Evolutionary conservation across 30 jellyfish, hydroid and myxozoan species (phyloP).

Genomic region (Pelagia noctiluca): DNA sequence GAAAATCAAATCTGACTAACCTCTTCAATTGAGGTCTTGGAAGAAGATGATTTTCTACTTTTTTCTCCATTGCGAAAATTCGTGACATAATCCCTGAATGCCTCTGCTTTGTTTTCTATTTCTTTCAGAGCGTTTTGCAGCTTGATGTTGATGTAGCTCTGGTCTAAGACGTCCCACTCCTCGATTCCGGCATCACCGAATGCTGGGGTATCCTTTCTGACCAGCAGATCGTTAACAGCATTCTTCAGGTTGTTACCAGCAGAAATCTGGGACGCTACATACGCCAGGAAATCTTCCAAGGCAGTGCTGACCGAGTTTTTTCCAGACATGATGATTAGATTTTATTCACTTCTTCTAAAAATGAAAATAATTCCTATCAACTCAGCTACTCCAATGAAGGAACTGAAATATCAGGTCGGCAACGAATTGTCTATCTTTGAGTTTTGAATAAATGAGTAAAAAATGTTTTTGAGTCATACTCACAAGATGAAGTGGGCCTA

Average conservation of each 20-base stretch:
- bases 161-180: slow-evolving; percentile 72
- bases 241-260: slow-evolving; percentile 55
- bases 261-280: slow-evolving; percentile 50
- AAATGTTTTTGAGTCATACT: too few species aligned
- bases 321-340: slow-evolving; percentile 47
- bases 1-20: slow-evolving; percentile 34
- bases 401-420: too few species aligned
- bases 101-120: slow-evolving; percentile 38
- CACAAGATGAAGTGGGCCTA: too few species aligned
- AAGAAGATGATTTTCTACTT: slow-evolving; percentile 14
- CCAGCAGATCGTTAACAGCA: slow-evolving; percentile 60
- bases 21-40: slow-evolving; percentile 61
- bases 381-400: too few species aligned
- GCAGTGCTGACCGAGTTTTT: slow-evolving; percentile 55
- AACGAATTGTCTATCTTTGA: too few species aligned
- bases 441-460: too few species aligned
- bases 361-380: too few species aligned
- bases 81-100: slow-evolving; percentile 38
- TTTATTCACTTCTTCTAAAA: too few species aligned
- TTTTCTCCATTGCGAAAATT: slow-evolving; percentile 47
- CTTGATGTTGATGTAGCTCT: slow-evolving; percentile 69
- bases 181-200: slow-evolving; percentile 39
- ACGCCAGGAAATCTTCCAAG: slow-evolving; percentile 35
- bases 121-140: slow-evolving; percentile 66
- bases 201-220: slow-evolving; percentile 41